Percentiles rank a stretch among this genome's conserved stretches.
These are phyloP conservation scores for Megalops atlanticus DNA, from an alignment of 2,113 vertebrate genomes.

Conservation along the genomic window DNA sequence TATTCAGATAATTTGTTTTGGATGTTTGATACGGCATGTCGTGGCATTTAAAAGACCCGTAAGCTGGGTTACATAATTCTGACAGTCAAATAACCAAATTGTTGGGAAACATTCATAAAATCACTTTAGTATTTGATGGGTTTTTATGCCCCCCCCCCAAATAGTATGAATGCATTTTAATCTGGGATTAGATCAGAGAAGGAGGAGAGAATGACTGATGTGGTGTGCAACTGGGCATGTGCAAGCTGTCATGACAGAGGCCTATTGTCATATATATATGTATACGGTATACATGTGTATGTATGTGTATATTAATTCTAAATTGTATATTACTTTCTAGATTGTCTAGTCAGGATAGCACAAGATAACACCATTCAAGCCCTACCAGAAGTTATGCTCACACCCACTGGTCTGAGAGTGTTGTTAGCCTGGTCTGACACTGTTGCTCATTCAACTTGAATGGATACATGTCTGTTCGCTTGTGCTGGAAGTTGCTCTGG, in stretches of 20 bases:
- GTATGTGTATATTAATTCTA: not conserved
- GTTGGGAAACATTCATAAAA: conserved; percentile 8
- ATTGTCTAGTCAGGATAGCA: too few species aligned
- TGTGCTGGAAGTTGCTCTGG: too few species aligned
- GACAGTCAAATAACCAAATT: not conserved
- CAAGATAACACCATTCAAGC: too few species aligned
- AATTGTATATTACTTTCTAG: too few species aligned
- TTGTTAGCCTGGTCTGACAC: too few species aligned
- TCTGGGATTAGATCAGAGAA: conserved; percentile 40
- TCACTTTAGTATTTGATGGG: conserved; percentile 1
- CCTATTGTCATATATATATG: too few species aligned
- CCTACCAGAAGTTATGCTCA: too few species aligned
- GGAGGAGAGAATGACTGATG: not conserved
- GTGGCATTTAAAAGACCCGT: conserved; percentile 12
- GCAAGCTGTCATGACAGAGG: not conserved
- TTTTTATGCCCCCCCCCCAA: not conserved
- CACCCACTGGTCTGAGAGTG: too few species aligned
- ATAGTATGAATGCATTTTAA: conserved; percentile 27
- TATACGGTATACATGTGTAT: not conserved
- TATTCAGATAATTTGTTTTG: not conserved
- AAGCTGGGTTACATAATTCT: conserved; percentile 6
- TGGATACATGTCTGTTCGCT: too few species aligned
- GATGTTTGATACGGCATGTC: not conserved
- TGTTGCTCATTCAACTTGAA: too few species aligned
- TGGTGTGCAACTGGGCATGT: not conserved